Evolutionary conservation across 2,888 invertebrate genomes (phyloP).

Genomic region (Drosophila tripunctata): DNA sequence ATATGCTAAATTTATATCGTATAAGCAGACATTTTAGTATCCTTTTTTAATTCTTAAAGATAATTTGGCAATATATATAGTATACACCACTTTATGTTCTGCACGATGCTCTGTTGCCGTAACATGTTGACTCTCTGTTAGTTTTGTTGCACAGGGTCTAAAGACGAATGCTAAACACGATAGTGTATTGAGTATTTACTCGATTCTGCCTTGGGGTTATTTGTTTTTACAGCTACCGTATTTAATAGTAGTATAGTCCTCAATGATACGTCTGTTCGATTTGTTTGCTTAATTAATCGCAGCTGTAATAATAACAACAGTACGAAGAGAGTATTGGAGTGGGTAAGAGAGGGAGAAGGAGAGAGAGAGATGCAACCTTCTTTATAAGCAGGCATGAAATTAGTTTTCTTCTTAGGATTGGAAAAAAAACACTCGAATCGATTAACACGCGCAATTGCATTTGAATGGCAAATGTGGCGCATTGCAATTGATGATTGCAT

Average conservation of each 20-base stretch:
- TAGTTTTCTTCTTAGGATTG: conserved; percentile 27
- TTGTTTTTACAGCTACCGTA: conserved; percentile 78
- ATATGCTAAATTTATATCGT: no score
- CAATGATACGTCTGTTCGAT: conserved; percentile 51
- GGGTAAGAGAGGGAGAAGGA: not conserved
- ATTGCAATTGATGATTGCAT: conserved; percentile 51
- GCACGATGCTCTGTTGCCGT: no score
- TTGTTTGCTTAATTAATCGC: conserved; percentile 79
- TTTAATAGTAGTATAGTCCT: conserved; percentile 51
- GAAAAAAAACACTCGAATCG: conserved; percentile 57
- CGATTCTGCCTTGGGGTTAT: conserved; percentile 59
- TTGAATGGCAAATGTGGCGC: conserved; percentile 73
- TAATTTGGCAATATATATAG: no score
- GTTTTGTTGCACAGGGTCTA: not conserved
- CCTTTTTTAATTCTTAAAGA: no score
- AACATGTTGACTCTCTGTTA: not conserved
- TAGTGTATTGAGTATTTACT: not conserved
- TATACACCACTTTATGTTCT: no score
- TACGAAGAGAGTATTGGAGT: not conserved
- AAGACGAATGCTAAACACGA: no score
- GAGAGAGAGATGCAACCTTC: not conserved
- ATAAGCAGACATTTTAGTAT: no score
- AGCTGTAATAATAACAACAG: conserved; percentile 72
- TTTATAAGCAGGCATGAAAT: conserved; percentile 60
- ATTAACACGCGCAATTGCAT: conserved; percentile 73